Base-by-base conservation (phyloP, 1,140 invertebrate genomes). In the Theocolax elegans region DNA sequence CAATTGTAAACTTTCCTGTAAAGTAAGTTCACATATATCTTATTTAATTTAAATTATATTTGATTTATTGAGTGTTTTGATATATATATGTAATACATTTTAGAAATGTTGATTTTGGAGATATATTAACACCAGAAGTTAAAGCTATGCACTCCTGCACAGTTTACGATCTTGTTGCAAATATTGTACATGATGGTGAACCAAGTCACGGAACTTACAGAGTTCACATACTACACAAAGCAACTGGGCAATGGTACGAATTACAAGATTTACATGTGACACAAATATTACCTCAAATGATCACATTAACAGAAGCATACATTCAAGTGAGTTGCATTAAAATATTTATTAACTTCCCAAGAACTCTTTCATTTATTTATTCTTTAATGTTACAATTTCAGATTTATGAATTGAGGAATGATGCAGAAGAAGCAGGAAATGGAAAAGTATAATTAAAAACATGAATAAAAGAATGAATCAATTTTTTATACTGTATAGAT, bases 1-100 rank as follows among this genome's bases (percentile, higher is more conserved):
- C 98, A 0, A 99, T 99, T 81, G 97, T 99, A 0, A 99, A 99
- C 86, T 99, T 99, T 83, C 97, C 98, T 7, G 95, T 99, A 46
- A 97, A 96, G 95, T 97, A 87, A 92, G 93, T 35, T 35, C 25
- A 56, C 23, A 58, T 15, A 15, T 12, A 48, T 46, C 62, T 38
- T 48, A 54, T 68, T 49, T 25, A 12, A 42, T 68, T 38, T 72
- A 60, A 65, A 69, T 59, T 69, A 10, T 60, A 58, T 72, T 67
- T 68, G 9, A 19, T n/a, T 21, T 44, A 12, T 35, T n/a, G n/a
- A n/a, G n/a, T n/a, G n/a, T n/a, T n/a, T n/a, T n/a, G n/a, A n/a
- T n/a, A n/a, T n/a, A n/a, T n/a, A n/a, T n/a, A n/a, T n/a, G n/a
- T n/a, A n/a, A n/a, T n/a, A n/a, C n/a, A n/a, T 87, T 89, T 44